Base-by-base conservation (phyloP, 1,140 invertebrate genomes). In the Tribolium madens region DNA sequence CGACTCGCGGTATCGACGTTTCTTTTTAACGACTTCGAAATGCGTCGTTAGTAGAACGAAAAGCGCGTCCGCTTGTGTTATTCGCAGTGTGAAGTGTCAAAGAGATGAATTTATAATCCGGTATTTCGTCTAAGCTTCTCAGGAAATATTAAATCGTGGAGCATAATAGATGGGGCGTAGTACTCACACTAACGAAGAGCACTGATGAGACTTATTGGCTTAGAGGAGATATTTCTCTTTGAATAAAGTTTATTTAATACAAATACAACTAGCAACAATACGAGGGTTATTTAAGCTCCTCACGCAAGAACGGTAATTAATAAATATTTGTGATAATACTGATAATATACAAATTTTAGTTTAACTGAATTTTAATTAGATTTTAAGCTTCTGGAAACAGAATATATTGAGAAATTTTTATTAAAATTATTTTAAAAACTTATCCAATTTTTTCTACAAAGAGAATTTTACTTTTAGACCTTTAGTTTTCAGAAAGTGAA, bases 21-120 rank as follows among this genome's bases (percentile, higher is more conserved):
- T 60, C 18, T 60, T 52, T 52, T 60, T 60, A 60, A 60, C 53
- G 53, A 26, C 18, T 21, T 26, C 9, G 13, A 42, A 64, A 9
- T 31, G 57, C 26, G 7, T 64, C 26, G 13, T 42, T 64, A 64
- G 12, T 64, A 33, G 18, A 26, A 33, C 6, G 57, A 9, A 26
- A 6, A 12, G 57, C n/a, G 18, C 9, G 17, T 10, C 4, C n/a
- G n/a, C n/a, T 15, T 21, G 14, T 3, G 3, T 60, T 33, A 31
- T 64, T n/a, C 57, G 9, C 52, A 42, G 36, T 42, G 36, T 9
- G 7, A 18, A 57, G 52, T 57, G 52, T 57, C 52, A 57, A 57
- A 57, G 57, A 33, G 21, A 12, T 64, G 57, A 64, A 64, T 64
- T 64, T 64, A 64, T 64, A 33, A 33, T 31, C 57, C 4, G 57